phyloP scores from a whole-genome alignment of 2,797 vertebrate species.

The Jordanella pulchra region DNA sequence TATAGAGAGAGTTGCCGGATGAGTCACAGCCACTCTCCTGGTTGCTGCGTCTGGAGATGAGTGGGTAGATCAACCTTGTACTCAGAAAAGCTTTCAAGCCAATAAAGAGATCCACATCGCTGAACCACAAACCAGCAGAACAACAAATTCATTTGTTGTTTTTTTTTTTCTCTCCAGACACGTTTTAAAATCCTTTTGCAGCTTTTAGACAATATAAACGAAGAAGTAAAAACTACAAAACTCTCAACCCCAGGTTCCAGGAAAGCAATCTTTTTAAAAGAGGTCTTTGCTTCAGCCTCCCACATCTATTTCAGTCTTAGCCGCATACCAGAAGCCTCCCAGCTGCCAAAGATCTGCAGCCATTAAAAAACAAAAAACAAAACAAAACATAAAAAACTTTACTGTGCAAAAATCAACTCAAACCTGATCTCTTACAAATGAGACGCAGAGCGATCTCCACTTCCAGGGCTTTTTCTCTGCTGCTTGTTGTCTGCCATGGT shows the following conservation, averaged over 20 bases:
- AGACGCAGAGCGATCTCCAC: conserved; percentile 41
- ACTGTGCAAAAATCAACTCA: conserved; percentile 18
- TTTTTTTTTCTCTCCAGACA: neutral
- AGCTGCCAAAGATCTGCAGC: conserved; percentile 35
- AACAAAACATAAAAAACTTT: conserved; percentile 6
- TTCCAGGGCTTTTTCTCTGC: conserved; percentile 60
- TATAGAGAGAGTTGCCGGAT: conserved; percentile 42
- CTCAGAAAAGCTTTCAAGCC: conserved; percentile 39
- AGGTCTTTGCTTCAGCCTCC: conserved; percentile 32
- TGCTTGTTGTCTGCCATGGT: conserved; percentile 75
- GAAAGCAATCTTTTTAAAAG: conserved; percentile 44
- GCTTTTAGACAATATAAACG: neutral
- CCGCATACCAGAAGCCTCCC: conserved; percentile 66
- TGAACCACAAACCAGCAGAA: conserved; percentile 9
- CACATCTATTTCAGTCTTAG: conserved; percentile 62
- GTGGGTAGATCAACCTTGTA: conserved; percentile 62
- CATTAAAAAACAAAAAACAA: conserved; percentile 29
- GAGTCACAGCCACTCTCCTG: conserved; percentile 61
- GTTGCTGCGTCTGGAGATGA: conserved; percentile 63
- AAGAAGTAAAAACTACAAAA: conserved; percentile 18
- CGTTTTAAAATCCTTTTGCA: conserved; percentile 8
- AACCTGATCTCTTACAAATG: conserved; percentile 61
- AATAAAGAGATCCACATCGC: conserved; percentile 17
- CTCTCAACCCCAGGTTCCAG: conserved; percentile 19
- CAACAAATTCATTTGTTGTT: conserved; percentile 8